Evolutionary conservation across 2,797 vertebrate species (phyloP).

Genomic region (Pseudochirops cupreus): DNA sequence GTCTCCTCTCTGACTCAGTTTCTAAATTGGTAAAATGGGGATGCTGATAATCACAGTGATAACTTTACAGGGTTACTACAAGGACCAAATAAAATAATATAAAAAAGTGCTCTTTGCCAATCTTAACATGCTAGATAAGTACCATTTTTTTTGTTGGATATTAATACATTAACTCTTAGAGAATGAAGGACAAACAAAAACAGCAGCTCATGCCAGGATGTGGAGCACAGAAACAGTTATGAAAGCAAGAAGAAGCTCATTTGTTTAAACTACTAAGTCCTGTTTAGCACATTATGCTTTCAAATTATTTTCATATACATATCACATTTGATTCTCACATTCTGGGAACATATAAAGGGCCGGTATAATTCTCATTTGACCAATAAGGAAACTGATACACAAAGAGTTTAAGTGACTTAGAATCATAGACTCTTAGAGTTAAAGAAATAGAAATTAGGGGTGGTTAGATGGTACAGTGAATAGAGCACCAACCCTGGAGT

Average conservation of each 20-base stretch:
- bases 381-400: neutral
- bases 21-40: neutral
- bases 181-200: neutral
- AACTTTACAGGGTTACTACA: neutral
- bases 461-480: too few species aligned
- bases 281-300: neutral
- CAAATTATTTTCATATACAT: neutral
- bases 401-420: neutral
- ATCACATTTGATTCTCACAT: neutral
- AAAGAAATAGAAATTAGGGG: neutral
- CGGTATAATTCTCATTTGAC: neutral
- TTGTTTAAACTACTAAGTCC: neutral
- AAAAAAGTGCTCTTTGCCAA: neutral
- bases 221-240: neutral
- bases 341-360: neutral
- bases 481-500: too few species aligned
- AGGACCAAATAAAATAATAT: neutral
- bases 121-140: neutral
- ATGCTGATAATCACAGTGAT: neutral
- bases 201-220: neutral
- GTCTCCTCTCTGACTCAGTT: neutral
- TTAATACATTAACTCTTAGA: neutral
- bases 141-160: neutral
- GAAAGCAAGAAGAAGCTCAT: neutral
- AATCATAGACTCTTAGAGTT: neutral